These are phyloP conservation scores for Drosophila sucinea DNA, from an alignment of 1,140 invertebrate species.

Conservation along the genomic window DNA sequence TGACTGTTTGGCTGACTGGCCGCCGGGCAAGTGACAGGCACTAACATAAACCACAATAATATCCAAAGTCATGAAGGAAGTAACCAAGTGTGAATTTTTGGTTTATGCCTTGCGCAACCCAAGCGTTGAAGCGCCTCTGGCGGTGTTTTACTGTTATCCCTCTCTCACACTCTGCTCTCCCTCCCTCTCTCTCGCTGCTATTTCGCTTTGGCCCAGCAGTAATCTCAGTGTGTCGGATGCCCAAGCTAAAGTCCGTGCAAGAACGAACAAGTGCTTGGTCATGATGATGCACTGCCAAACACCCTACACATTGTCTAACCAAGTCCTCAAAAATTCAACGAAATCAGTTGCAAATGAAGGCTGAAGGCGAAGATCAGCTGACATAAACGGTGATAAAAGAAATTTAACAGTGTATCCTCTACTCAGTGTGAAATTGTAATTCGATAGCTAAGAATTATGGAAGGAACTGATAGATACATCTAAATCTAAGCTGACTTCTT, in stretches of 20 bases:
- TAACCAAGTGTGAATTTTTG: slow-evolving; percentile 81
- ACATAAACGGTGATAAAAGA: too few species aligned
- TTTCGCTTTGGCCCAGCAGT: slow-evolving; percentile 12
- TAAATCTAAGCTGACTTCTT: too few species aligned
- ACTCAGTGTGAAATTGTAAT: too few species aligned
- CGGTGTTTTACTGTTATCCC: slow-evolving; percentile 9
- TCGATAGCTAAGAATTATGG: too few species aligned
- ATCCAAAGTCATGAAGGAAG: slow-evolving; percentile 81
- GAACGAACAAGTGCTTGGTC: background rate
- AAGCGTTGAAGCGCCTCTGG: slow-evolving; percentile 40
- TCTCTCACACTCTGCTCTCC: slow-evolving; percentile 7
- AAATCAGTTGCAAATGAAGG: too few species aligned
- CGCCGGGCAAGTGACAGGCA: slow-evolving; percentile 73
- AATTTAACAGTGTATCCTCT: too few species aligned
- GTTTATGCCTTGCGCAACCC: slow-evolving; percentile 72
- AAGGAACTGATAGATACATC: too few species aligned
- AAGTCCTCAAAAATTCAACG: too few species aligned
- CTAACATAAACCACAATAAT: slow-evolving; percentile 82
- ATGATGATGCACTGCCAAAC: slow-evolving; percentile 1
- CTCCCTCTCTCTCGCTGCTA: slow-evolving; percentile 12
- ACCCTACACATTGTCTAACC: slow-evolving; percentile 5
- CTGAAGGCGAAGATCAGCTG: background rate
- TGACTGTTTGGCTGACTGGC: slow-evolving; percentile 20
- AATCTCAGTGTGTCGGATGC: slow-evolving; percentile 36
- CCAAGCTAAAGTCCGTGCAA: slow-evolving; percentile 1